These are phyloP conservation scores for Plecturocebus donacophilus DNA, from an alignment of 2,113 vertebrate genomes.

Conservation along the genomic window DNA sequence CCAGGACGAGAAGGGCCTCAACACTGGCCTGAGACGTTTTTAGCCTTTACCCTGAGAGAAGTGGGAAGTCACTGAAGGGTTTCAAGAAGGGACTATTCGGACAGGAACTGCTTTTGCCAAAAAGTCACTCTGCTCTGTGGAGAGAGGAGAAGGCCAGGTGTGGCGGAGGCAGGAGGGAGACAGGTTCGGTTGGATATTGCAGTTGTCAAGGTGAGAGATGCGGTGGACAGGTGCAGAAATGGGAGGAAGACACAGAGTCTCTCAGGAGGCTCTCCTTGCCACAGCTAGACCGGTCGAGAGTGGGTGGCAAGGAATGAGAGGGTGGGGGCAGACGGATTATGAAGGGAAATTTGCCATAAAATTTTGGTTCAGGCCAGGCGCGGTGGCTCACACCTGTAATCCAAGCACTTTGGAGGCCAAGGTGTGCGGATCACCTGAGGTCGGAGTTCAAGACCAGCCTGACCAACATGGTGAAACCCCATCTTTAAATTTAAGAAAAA, in stretches of 20 bases:
- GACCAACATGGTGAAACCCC: no score
- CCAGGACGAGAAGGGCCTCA: neutral
- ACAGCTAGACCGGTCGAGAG: neutral
- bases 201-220: accelerated
- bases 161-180: no score
- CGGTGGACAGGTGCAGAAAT: no score
- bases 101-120: neutral
- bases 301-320: neutral
- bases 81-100: neutral
- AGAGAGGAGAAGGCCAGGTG: neutral
- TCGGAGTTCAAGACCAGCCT: no score
- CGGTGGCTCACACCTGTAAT: no score
- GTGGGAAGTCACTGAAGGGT: neutral
- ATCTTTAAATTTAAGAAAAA: no score
- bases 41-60: neutral
- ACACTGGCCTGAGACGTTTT: neutral
- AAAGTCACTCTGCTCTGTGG: neutral
- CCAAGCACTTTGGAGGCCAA: no score
- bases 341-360: neutral
- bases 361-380: neutral
- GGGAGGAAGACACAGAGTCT: neutral
- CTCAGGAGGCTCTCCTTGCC: neutral
- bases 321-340: neutral
- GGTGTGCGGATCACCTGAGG: no score
- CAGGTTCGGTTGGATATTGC: accelerated